Percentiles rank a stretch among this genome's conserved stretches.
These are phyloP conservation scores for Bolinopsis microptera DNA, from an alignment of 37 sponge, comb jelly and placozoan genomes.

Conservation along the genomic window DNA sequence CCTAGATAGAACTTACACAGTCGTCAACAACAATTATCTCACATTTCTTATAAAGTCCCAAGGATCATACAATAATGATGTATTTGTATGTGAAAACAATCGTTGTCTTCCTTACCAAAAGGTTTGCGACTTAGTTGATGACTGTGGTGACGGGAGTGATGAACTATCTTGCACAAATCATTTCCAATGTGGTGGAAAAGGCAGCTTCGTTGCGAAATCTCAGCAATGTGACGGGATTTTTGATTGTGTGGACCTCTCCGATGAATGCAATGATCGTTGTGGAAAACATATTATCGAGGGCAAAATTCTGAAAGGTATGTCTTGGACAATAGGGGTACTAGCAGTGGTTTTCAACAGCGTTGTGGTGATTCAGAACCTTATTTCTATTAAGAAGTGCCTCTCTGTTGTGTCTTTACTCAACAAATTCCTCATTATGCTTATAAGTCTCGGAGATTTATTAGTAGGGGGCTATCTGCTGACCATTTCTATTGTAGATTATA, in stretches of 20 bases:
- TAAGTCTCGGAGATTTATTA: too few relatives aligned
- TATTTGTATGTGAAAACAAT: too few relatives aligned
- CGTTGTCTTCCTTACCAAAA: background rate
- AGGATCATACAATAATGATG: background rate
- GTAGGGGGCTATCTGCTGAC: background rate
- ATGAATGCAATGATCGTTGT: background rate
- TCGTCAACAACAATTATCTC: background rate
- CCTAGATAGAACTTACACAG: background rate
- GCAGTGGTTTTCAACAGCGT: background rate
- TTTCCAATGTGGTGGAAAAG: background rate
- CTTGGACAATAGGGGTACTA: background rate
- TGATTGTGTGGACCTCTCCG: background rate
- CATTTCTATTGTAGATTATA: background rate
- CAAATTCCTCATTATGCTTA: too few relatives aligned
- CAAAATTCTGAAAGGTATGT: background rate
- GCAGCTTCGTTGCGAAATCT: background rate
- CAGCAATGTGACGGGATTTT: background rate
- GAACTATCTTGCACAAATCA: background rate
- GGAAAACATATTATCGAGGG: background rate
- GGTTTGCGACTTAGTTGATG: conserved; percentile 20
- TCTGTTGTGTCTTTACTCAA: background rate
- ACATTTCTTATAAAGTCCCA: background rate
- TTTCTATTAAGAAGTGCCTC: background rate
- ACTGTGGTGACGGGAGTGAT: too few relatives aligned
- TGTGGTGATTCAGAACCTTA: background rate